phyloP scores from a whole-genome alignment of 2,113 vertebrate genomes.

The Nothobranchius kuhntae region DNA sequence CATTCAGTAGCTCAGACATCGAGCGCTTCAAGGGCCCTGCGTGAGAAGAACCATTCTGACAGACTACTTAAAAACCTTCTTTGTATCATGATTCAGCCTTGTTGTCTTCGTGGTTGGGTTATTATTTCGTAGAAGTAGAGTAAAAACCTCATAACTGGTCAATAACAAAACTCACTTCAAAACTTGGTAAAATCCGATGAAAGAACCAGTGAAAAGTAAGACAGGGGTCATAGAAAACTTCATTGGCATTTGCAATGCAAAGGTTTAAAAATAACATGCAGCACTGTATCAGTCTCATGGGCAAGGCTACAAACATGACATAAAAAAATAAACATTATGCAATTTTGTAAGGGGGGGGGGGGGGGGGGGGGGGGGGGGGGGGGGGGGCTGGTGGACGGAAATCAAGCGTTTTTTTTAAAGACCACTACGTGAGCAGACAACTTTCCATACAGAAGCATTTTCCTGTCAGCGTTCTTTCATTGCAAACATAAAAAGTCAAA shows the following conservation, averaged over 20 bases:
- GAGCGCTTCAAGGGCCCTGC: conserved; percentile 18
- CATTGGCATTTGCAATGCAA: conserved; percentile 72
- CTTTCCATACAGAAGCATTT: conserved; percentile 67
- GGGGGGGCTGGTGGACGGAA: conserved; percentile 57
- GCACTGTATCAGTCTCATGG: conserved; percentile 60
- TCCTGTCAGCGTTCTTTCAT: conserved; percentile 42
- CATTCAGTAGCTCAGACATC: conserved; percentile 32
- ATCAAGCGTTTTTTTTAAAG: conserved; percentile 48
- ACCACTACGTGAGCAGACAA: conserved; percentile 55
- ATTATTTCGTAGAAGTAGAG: neutral
- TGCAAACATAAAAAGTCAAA: conserved; percentile 56
- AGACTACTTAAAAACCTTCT: conserved; percentile 8
- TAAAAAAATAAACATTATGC: conserved; percentile 70
- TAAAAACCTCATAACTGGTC: conserved; percentile 33
- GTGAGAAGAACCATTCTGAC: conserved; percentile 18
- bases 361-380: neutral
- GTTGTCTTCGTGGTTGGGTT: neutral
- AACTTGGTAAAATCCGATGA: conserved; percentile 30
- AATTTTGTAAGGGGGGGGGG: conserved; percentile 51
- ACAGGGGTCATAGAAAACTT: conserved; percentile 74
- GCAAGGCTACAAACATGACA: conserved; percentile 63
- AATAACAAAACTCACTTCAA: conserved; percentile 28
- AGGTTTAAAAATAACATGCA: conserved; percentile 79
- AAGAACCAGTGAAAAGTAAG: conserved; percentile 6
- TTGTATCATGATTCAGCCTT: neutral